Conservation (phyloP, 2,888 invertebrate species). For the Diaprepes abbreviatus region DNA sequence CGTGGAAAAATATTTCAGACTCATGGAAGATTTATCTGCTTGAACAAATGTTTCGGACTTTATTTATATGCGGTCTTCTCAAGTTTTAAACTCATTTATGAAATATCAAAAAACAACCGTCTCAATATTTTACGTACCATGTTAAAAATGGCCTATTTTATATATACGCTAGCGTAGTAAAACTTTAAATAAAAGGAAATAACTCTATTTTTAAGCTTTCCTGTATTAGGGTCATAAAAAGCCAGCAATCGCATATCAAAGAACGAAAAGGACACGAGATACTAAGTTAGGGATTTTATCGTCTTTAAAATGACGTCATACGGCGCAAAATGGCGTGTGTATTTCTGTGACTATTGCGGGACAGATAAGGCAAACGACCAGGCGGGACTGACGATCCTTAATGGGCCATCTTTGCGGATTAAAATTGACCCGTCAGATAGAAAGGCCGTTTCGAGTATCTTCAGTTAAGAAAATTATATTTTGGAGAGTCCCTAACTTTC, state of each 20-base stretch:
- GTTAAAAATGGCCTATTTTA: no score
- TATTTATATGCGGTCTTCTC: no score
- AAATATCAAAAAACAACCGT: no score
- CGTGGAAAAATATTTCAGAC: no score
- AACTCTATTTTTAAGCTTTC: conserved; percentile 25
- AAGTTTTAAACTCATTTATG: no score
- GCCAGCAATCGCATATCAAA: conserved; percentile 24
- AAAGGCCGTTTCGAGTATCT: neutral
- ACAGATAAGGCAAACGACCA: conserved; percentile 42
- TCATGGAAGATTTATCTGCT: no score
- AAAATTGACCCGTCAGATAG: conserved; percentile 48
- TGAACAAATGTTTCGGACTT: no score
- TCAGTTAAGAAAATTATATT: conserved; percentile 44
- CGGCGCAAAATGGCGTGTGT: conserved; percentile 46
- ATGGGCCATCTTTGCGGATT: conserved; percentile 46
- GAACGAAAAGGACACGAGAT: conserved; percentile 34
- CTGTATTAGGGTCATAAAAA: conserved; percentile 34
- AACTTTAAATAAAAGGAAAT: conserved; percentile 3
- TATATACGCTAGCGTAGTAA: no score
- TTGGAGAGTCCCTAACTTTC: conserved; percentile 8
- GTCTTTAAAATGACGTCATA: conserved; percentile 40
- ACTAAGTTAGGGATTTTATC: conserved; percentile 24
- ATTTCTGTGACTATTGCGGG: conserved; percentile 46
- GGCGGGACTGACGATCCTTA: conserved; percentile 35
- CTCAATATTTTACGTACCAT: no score